Conservation (phyloP, 2,113 vertebrate species). For the Zosterops hypoxanthus region DNA sequence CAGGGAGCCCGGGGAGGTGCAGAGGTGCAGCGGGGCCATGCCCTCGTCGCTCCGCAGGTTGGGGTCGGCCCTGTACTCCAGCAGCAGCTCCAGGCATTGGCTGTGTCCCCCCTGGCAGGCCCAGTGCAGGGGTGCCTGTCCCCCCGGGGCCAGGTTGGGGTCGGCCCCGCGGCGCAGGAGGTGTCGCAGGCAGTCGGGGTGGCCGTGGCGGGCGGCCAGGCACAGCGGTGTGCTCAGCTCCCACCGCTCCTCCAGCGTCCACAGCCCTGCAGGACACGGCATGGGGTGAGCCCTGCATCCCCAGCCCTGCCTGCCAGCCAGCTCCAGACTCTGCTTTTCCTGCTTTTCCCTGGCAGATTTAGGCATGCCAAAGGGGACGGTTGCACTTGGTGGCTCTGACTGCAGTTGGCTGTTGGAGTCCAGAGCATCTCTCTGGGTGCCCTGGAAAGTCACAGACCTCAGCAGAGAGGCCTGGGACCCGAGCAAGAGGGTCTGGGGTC, state of each 20-base stretch:
- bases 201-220: slow-evolving; percentile 73
- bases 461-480: no score
- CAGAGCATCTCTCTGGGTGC: no score
- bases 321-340: neutral
- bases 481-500: no score
- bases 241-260: slow-evolving; percentile 78
- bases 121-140: slow-evolving; percentile 71
- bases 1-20: slow-evolving; percentile 42
- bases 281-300: fast-evolving
- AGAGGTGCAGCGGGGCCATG: slow-evolving; percentile 75
- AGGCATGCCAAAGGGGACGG: neutral
- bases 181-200: slow-evolving; percentile 65
- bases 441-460: no score
- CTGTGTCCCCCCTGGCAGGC: slow-evolving; percentile 71
- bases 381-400: neutral
- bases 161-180: slow-evolving; percentile 67
- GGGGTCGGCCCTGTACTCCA: slow-evolving; percentile 74
- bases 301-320: neutral
- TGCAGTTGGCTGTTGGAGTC: neutral
- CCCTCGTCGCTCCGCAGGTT: slow-evolving; percentile 65
- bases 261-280: slow-evolving; percentile 67
- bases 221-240: slow-evolving; percentile 78
- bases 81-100: slow-evolving; percentile 70
- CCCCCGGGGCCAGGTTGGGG: slow-evolving; percentile 71
- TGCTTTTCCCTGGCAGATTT: neutral